Evolutionary conservation across 2,113 vertebrate species (phyloP).

Genomic region (Trogon melanurus): DNA sequence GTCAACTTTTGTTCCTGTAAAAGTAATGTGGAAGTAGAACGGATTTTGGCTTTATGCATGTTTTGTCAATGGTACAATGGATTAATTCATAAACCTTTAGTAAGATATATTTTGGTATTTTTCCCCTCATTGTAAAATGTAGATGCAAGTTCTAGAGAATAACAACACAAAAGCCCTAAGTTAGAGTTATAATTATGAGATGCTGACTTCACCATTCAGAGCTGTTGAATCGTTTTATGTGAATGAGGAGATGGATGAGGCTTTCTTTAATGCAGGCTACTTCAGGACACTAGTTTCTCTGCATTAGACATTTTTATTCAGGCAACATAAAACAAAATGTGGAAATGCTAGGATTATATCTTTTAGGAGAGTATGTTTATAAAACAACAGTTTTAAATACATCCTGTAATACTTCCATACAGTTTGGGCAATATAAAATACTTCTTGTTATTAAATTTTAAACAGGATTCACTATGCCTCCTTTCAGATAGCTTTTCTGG

Average conservation of each 20-base stretch:
- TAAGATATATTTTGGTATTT: conserved; percentile 27
- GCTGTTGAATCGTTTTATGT: conserved; percentile 40
- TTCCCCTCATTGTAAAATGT: conserved; percentile 6
- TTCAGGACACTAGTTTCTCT: neutral
- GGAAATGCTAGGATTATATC: neutral
- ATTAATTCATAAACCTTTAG: conserved; percentile 8
- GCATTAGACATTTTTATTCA: neutral
- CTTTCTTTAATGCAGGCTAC: neutral
- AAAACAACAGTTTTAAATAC: neutral
- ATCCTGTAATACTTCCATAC: neutral
- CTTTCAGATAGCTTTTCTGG: neutral
- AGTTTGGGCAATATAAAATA: neutral
- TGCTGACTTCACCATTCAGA: conserved; percentile 8
- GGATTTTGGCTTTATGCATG: neutral
- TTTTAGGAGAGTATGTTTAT: neutral
- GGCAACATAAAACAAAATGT: neutral
- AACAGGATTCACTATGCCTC: neutral
- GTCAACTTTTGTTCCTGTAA: neutral
- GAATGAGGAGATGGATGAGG: neutral
- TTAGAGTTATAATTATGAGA: conserved; percentile 45
- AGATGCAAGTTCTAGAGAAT: conserved; percentile 1
- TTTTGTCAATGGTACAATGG: neutral
- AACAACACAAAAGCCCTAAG: conserved; percentile 24
- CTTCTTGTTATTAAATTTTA: neutral
- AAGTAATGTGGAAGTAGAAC: neutral